phyloP scores from a whole-genome alignment of 2,888 invertebrate genomes.

The Drosophila cognata region DNA sequence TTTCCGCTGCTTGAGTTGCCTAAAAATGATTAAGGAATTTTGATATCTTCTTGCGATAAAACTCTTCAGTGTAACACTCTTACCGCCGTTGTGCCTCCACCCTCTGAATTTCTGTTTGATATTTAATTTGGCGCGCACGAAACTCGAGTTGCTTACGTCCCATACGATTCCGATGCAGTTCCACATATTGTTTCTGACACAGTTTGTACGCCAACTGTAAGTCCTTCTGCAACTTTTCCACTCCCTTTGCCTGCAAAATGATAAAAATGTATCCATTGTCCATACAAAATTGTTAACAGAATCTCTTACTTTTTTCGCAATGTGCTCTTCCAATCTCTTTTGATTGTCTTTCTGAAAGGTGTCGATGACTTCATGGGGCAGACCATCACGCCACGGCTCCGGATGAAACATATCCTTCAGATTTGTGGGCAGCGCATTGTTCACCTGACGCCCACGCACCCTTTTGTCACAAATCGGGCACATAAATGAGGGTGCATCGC shows the following conservation, averaged over 20 bases:
- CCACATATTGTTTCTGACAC: slow-evolving; percentile 45
- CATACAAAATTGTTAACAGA: neutral
- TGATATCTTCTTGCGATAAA: neutral
- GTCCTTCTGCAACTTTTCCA: slow-evolving; percentile 39
- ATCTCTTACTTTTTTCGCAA: slow-evolving; percentile 53
- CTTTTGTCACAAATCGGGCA: slow-evolving; percentile 70
- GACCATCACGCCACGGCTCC: slow-evolving; percentile 64
- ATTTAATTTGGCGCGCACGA: slow-evolving; percentile 38
- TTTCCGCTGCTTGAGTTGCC: neutral
- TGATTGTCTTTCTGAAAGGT: slow-evolving; percentile 70
- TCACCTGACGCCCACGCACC: slow-evolving; percentile 67
- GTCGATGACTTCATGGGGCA: slow-evolving; percentile 47
- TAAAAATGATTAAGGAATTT: neutral
- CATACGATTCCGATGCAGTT: slow-evolving; percentile 32
- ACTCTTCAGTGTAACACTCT: neutral
- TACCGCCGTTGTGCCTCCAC: slow-evolving; percentile 15
- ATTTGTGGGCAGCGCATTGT: slow-evolving; percentile 71
- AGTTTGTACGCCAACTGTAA: slow-evolving; percentile 23
- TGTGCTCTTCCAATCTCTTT: slow-evolving; percentile 52
- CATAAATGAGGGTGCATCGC: slow-evolving; percentile 50
- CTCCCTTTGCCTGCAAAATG: slow-evolving; percentile 29
- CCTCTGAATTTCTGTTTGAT: slow-evolving; percentile 25
- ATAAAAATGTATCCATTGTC: neutral
- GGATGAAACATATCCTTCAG: slow-evolving; percentile 80
- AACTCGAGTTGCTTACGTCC: slow-evolving; percentile 48